phyloP scores from a whole-genome alignment of 2,113 vertebrate genomes.

The Seriola quinqueradiata region DNA sequence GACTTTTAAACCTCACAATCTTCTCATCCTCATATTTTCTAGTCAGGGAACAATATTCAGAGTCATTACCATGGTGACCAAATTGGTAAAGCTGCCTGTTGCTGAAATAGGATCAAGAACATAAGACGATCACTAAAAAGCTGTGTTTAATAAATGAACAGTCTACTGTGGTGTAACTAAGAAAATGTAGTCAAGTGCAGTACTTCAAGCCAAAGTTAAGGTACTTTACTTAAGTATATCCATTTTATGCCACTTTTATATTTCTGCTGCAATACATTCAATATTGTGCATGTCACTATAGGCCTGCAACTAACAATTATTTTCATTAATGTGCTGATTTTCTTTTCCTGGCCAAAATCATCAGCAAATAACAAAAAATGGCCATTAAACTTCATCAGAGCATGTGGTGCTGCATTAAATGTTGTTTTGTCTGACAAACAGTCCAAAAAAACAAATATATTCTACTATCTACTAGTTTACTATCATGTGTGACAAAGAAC shows the following conservation, averaged over 20 bases:
- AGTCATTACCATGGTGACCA: slow-evolving; percentile 22
- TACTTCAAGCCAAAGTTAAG: neutral
- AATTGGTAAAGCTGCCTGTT: slow-evolving; percentile 15
- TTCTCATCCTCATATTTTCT: neutral
- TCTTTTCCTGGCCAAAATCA: neutral
- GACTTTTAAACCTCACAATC: neutral
- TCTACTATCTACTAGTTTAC: too few species aligned
- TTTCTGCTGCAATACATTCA: neutral
- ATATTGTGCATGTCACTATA: neutral
- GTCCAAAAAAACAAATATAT: too few species aligned
- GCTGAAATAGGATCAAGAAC: neutral
- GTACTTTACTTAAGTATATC: neutral
- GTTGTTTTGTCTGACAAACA: neutral
- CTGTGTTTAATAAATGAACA: neutral
- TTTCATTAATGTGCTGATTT: neutral
- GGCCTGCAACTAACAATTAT: neutral
- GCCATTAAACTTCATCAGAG: neutral
- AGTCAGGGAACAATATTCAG: neutral
- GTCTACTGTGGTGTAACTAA: neutral
- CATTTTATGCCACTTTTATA: neutral
- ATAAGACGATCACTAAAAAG: neutral
- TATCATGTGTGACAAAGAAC: too few species aligned
- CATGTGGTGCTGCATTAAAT: neutral
- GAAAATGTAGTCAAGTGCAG: neutral
- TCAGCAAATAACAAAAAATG: neutral